Evolutionary conservation across 2,797 vertebrate genomes (phyloP).

Genomic region (Mormyrus hasselquistii): DNA sequence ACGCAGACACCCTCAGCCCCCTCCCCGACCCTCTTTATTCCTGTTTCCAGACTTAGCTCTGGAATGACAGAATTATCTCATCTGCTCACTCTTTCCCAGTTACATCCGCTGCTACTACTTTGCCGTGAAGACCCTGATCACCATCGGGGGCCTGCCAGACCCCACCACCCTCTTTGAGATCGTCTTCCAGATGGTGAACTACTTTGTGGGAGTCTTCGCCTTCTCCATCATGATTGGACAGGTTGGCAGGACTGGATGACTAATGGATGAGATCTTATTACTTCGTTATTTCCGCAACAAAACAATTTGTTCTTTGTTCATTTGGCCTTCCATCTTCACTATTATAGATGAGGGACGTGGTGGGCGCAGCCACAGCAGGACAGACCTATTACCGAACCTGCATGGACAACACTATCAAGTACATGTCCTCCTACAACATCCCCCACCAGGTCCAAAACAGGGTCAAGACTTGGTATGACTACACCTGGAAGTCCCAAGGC

Average conservation of each 20-base stretch:
- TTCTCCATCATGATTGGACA: constrained; percentile 98
- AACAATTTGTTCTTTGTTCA: background rate
- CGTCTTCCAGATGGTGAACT: constrained; percentile 87
- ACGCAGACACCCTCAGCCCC: constrained; percentile 27
- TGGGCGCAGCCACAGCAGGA: constrained; percentile 83
- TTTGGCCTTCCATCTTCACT: background rate
- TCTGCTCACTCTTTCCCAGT: constrained; percentile 46
- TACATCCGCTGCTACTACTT: constrained; percentile 96
- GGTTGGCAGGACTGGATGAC: constrained; percentile 54
- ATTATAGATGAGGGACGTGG: constrained; percentile 87
- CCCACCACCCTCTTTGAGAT: constrained; percentile 90
- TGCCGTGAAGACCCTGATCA: constrained; percentile 95
- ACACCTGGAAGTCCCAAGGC: constrained; percentile 92
- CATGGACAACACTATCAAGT: constrained; percentile 89
- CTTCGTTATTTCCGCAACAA: background rate
- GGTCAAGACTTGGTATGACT: constrained; percentile 94
- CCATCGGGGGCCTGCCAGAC: constrained; percentile 89
- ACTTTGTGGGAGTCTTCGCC: constrained; percentile 90
- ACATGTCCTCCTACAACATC: constrained; percentile 89
- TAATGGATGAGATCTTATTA: background rate
- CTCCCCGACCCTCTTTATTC: no score
- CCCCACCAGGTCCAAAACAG: constrained; percentile 79
- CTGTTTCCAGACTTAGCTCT: background rate
- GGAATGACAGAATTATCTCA: background rate
- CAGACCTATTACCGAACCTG: constrained; percentile 85